phyloP scores from a whole-genome alignment of 2,888 invertebrate genomes.

The Ochlodes sylvanus region DNA sequence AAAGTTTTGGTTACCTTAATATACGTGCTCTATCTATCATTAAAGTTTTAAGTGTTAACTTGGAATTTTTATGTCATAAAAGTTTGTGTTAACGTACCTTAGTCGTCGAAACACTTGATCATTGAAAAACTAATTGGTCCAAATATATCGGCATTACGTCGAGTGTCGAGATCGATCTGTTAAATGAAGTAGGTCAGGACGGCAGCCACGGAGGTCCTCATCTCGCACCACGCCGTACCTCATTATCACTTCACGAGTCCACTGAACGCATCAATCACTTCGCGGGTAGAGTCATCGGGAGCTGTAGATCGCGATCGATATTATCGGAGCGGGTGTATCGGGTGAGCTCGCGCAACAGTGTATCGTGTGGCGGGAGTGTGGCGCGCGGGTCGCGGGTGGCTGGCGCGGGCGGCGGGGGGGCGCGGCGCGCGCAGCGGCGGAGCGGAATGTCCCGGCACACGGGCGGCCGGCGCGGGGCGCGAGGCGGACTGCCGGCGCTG shows the following conservation, averaged over 20 bases:
- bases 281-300: slow-evolving; percentile 14
- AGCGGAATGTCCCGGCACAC: too few relatives aligned
- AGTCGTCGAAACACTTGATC: slow-evolving; percentile 40
- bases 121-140: slow-evolving; percentile 39
- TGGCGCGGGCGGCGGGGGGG: slow-evolving; percentile 48
- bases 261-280: slow-evolving; percentile 12
- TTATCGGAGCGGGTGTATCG: slow-evolving; percentile 25
- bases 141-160: slow-evolving; percentile 45
- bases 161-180: slow-evolving; percentile 49
- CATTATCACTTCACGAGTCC: slow-evolving; percentile 46
- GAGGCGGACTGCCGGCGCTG: slow-evolving; percentile 68
- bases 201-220: slow-evolving; percentile 46
- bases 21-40: neutral
- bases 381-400: slow-evolving; percentile 64
- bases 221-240: slow-evolving; percentile 42
- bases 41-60: neutral
- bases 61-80: neutral
- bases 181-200: slow-evolving; percentile 53
- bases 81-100: slow-evolving; percentile 42
- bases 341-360: slow-evolving; percentile 61
- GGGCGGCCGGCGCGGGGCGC: slow-evolving; percentile 47
- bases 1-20: neutral
- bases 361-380: slow-evolving; percentile 51
- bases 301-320: slow-evolving; percentile 35
- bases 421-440: slow-evolving; percentile 59